Evolutionary conservation across 2,113 vertebrate species (phyloP), one percentile per base, ranked within the genome.

Genomic region (Grammomys surdaster): DNA sequence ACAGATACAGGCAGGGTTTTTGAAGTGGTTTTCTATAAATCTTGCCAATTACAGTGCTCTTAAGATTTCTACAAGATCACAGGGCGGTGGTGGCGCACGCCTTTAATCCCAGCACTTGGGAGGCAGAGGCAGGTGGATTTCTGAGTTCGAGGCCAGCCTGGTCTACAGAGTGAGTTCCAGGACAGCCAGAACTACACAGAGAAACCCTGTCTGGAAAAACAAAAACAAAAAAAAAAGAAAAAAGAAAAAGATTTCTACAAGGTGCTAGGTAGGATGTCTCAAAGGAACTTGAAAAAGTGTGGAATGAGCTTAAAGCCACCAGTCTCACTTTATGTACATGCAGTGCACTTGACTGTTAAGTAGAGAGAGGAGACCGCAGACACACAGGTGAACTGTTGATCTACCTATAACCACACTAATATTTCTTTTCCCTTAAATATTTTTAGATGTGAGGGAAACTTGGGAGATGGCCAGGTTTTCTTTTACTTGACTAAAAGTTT

Each of bases 401-500:
- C 51, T 26, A 89, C 73, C 84, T 69, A 36, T 65, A 70, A 56
- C n/a, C 33, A 67, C 58, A 77, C 51, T 70, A 48, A 36, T 31
- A 14, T 6, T 67, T 88, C 36, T 81, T 22, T 77, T 24, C 28
- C 48, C 69, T 51, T 87, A 54, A 51, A 58, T 58, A 75, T 73
- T 88, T 54, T 54, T 36, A 84, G 54, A 54, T 87, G 46, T 40
- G 10, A 67, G 46, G 33, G 78, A 75, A 91, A 76, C 20, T 26
- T 24, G 73, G 13, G 43, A 56, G 90, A 73, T 11, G 12, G 10
- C 91, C 40, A 9, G 16, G 63, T 76, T 89, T 91, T 40, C 36
- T 78, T 86, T 67, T 48, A 67, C 84, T 88, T 80, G 80, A 63
- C 78, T 26, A 40, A 86, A 95, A 89, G 5, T 72, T 82, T 78